Evolutionary conservation across 2,888 invertebrate species (phyloP), one percentile per base, ranked within the genome.

Genomic region (Diarsia brunnea): DNA sequence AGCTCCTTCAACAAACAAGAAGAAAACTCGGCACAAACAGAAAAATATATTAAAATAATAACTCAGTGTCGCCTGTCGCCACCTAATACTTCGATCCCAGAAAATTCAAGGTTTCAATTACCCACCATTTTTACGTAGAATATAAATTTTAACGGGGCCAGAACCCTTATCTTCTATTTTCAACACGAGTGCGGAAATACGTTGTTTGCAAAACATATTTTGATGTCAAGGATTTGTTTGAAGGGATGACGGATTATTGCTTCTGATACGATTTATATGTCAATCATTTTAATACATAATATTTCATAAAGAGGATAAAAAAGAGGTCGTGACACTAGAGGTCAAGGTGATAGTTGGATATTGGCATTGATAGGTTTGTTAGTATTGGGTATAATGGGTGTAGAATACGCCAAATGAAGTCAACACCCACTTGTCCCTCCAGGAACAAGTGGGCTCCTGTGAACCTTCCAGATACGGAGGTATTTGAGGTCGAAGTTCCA

Each of bases 101-200:
- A 68, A 53, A 60, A 77, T 75, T 75, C 58, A 73, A 73, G 71
- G 81, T 84, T 84, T 89, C 87, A 85, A 84, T 89, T 88, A 91
- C 86, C 45, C 10, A 79, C 81, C 86, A 89, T 90, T 92, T 92
- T 90, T 90, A 90, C 90, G 88, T 84, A 79, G 88, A 84, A 84
- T 91, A 93, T 94, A 93, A 93, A 93, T 94, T 93, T 92, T 88
- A 87, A 88, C 88, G 88, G 75, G 78, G 78, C 84, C 81, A 75
- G 83, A 85, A 91, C 69, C 92, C 92, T 92, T 92, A 92, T 94
- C 92, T 92, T 80, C 69, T 76, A 85, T 87, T 87, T 87, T 90
- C 87, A 86, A 75, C 80, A 77, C 82, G 87, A 80, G 78, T 84
- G 75, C 77, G 75, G 80, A 84, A 71, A 75, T 80, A 51, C 87